Conservation (phyloP, 2,888 invertebrate species). For the Oscheius sp. region DNA sequence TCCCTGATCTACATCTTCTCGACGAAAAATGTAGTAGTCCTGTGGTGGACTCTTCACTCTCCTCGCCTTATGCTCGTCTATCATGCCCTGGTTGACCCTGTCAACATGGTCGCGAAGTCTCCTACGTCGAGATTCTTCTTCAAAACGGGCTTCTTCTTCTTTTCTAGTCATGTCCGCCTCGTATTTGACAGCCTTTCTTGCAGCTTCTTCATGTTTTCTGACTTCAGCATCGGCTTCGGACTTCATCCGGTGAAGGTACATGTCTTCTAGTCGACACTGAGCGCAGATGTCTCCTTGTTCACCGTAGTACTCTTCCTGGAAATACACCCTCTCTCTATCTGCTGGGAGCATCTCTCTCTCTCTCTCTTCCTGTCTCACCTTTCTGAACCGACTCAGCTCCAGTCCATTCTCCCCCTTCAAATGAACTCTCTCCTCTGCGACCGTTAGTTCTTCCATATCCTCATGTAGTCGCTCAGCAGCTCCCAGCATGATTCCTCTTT, state of each 20-base stretch:
- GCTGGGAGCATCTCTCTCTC: no score
- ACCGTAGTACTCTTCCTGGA: slow-evolving; percentile 19
- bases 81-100: slow-evolving; percentile 56
- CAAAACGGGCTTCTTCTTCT: slow-evolving; percentile 37
- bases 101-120: slow-evolving; percentile 55
- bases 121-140: slow-evolving; percentile 40
- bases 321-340: not conserved
- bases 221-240: slow-evolving; percentile 35
- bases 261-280: slow-evolving; percentile 60
- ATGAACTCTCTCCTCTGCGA: not conserved
- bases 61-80: slow-evolving; percentile 44
- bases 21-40: slow-evolving; percentile 56
- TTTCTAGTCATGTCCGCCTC: slow-evolving; percentile 43
- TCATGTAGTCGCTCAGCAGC: slow-evolving; percentile 2
- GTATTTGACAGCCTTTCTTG: slow-evolving; percentile 44
- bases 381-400: not conserved
- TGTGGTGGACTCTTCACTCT: slow-evolving; percentile 47
- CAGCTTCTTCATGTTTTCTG: slow-evolving; percentile 47
- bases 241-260: slow-evolving; percentile 48
- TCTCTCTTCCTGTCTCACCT: not conserved
- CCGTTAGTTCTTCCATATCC: slow-evolving; percentile 4
- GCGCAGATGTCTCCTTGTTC: slow-evolving; percentile 54
- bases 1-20: slow-evolving; percentile 40
- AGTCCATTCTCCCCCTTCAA: not conserved
- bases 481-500: slow-evolving; percentile 44